These are phyloP conservation scores for Torymus tubicola DNA, from an alignment of 2,888 invertebrate species.

Conservation along the genomic window DNA sequence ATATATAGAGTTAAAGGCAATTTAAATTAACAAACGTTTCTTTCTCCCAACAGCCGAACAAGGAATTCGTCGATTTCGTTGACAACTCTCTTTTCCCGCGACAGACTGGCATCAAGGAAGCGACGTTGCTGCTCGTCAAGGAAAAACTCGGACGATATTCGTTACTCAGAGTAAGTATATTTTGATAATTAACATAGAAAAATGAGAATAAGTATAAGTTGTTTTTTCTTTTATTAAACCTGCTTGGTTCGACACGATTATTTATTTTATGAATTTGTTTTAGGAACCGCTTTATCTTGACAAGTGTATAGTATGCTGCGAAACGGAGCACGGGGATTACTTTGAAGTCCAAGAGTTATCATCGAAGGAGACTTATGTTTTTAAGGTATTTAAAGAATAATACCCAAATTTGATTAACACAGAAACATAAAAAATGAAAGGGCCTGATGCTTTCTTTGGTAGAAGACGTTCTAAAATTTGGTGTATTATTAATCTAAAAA, in stretches of 20 bases:
- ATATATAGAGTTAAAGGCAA: too few relatives aligned
- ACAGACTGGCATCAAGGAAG: conserved; percentile 88
- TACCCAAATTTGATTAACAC: too few relatives aligned
- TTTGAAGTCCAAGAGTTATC: conserved; percentile 96
- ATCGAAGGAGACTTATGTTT: conserved; percentile 94
- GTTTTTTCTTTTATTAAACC: too few relatives aligned
- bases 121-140: conserved; percentile 90
- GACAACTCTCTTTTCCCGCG: conserved; percentile 84
- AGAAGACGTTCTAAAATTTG: too few relatives aligned
- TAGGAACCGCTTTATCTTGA: conserved; percentile 93
- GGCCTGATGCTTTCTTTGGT: too few relatives aligned
- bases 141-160: conserved; percentile 94
- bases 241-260: too few relatives aligned
- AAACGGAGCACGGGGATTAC: conserved; percentile 94
- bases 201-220: too few relatives aligned
- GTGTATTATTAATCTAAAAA: too few relatives aligned
- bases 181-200: too few relatives aligned
- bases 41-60: conserved; percentile 79
- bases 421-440: conserved; percentile 50
- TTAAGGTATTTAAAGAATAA: conserved; percentile 83
- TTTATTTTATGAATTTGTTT: conserved; percentile 16
- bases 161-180: conserved; percentile 81
- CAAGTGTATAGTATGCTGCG: conserved; percentile 93
- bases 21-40: too few relatives aligned
- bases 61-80: conserved; percentile 82